Base-by-base conservation (phyloP, 2,888 invertebrate genomes). In the Chelonus formosanus region DNA sequence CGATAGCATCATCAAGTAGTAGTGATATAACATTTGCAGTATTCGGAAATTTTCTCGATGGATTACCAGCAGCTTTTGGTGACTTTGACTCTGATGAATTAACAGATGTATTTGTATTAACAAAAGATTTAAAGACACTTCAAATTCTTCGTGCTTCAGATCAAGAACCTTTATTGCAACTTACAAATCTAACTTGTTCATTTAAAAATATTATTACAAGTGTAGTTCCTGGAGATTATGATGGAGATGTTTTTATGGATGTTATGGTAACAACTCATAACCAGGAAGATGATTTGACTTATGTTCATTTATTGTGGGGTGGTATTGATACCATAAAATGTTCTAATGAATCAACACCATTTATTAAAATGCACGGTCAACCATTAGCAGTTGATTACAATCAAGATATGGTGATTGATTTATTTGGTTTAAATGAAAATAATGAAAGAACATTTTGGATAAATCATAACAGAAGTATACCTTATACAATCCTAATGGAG, bases 61-160 rank as follows among this genome's bases (percentile, higher is more conserved):
- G 92, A 34, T 86, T 94, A 77, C 91, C 96, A 59, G 95, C 95
- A 65, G 97, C 97, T 0, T 98, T 97, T 86, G 97, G 96, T 3
- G 97, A 98, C 84, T 97, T 97, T 78, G 94, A 98, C 86, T 95
- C 96, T 0, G 97, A 98, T 82, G 97, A 97, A 85, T 85, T 95
- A 61, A 97, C 96, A 0, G 98, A 98, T 84, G 89, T 96, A 32
- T 96, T 97, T 85, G 89, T 96, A 60, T 86, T 95, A 20, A 84
- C 86, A 48, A 86, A 89, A 70, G 87, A 91, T 74, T 88, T 86
- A 54, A 89, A 87, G 61, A 89, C 87, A 1, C 83, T 96, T 4
- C 89, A 92, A 81, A 91, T 96, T 53, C 87, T 93, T 71, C 83
- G 93, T 59, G 93, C 92, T 43, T 85, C 89, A 58, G 90, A 91